These are phyloP conservation scores for Sceloporus tristichus DNA, from an alignment of 2,113 vertebrate species.

Conservation along the genomic window DNA sequence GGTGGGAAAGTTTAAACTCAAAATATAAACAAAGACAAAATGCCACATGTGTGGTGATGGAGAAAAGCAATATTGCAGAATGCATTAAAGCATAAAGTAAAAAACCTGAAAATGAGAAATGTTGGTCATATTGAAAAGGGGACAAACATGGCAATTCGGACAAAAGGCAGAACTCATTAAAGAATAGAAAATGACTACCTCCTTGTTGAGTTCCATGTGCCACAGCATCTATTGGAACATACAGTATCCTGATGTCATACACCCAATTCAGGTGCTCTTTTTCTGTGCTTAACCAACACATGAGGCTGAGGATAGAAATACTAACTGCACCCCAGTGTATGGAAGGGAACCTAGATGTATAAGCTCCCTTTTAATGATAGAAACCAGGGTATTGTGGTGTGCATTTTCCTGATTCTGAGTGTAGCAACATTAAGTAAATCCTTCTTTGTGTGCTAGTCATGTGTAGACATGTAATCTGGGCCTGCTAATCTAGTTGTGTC, in stretches of 20 bases:
- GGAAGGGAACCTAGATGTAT: background rate
- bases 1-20: background rate
- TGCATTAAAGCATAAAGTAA: conserved; percentile 19
- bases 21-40: background rate
- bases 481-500: background rate
- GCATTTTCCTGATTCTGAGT: background rate
- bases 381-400: background rate
- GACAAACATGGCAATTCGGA: background rate
- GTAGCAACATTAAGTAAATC: background rate
- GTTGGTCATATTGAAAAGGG: background rate
- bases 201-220: background rate
- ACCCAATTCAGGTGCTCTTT: background rate
- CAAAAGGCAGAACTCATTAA: background rate
- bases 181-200: background rate
- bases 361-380: background rate
- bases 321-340: background rate
- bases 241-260: background rate
- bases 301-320: too few relatives aligned
- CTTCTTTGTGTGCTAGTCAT: background rate
- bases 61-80: background rate
- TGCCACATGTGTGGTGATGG: background rate
- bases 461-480: background rate
- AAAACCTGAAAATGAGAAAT: too few relatives aligned
- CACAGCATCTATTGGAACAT: background rate
- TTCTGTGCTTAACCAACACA: too few relatives aligned